A percentile compares a stretch with the other conserved stretches of the same genome.
Evolutionary conservation across 2,113 vertebrate genomes (phyloP).

Genomic region (Pycnonotus jocosus): DNA sequence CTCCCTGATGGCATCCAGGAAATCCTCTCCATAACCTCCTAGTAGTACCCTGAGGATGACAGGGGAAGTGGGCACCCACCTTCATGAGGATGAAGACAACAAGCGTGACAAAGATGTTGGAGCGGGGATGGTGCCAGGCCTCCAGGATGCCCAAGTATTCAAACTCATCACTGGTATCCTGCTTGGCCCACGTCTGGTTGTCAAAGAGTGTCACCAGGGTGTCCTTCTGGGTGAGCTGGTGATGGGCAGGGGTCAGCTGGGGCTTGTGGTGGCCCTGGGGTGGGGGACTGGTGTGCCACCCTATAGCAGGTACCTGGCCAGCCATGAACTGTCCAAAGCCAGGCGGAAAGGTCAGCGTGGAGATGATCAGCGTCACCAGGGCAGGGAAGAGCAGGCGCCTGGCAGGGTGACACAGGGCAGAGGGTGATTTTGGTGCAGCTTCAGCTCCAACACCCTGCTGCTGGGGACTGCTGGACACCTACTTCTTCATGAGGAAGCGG

Average conservation of each 20-base stretch:
- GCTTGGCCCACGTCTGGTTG: constrained; percentile 93
- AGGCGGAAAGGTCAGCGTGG: constrained; percentile 90
- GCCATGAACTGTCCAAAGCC: constrained; percentile 99
- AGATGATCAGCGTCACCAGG: constrained; percentile 88
- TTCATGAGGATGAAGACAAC: constrained; percentile 97
- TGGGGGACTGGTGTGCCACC: not conserved
- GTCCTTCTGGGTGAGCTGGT: constrained; percentile 94
- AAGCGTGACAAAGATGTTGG: constrained; percentile 92
- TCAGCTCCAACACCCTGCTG: not conserved
- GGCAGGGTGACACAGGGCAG: not conserved
- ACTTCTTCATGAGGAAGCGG: constrained; percentile 99
- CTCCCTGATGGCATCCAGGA: not conserved
- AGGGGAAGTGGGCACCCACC: constrained; percentile 63
- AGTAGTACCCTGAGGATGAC: not conserved
- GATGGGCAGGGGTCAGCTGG: not conserved
- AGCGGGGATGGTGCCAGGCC: constrained; percentile 88
- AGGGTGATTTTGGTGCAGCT: not conserved
- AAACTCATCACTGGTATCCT: constrained; percentile 85
- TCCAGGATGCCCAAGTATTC: constrained; percentile 82
- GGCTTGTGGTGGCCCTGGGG: not conserved
- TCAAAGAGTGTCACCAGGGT: constrained; percentile 92
- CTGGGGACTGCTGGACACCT: constrained; percentile 9
- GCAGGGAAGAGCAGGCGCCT: constrained; percentile 93
- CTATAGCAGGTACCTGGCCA: constrained; percentile 75
- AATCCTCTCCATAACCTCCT: not conserved